Conservation (phyloP, 2,113 vertebrate species). For the Aix galericulata region DNA sequence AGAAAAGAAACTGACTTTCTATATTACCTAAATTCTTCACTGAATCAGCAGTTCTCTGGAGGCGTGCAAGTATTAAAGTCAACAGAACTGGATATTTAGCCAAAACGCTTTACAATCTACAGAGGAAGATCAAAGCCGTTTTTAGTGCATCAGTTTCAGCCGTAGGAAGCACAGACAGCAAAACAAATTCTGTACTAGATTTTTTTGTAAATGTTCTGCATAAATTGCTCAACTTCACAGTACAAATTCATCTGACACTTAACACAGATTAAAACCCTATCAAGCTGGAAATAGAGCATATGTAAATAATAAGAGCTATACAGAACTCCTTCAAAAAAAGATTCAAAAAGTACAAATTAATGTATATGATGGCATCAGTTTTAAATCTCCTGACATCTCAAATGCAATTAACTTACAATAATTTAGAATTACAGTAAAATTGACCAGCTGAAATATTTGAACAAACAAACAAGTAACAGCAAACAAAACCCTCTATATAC, state of each 20-base stretch:
- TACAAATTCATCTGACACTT: neutral
- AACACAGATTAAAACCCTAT: slow-evolving; percentile 22
- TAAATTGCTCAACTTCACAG: slow-evolving; percentile 1
- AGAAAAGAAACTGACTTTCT: neutral
- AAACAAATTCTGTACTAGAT: slow-evolving; percentile 7
- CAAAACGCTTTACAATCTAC: neutral
- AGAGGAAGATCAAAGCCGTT: slow-evolving; percentile 7
- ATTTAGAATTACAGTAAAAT: neutral
- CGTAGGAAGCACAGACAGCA: neutral
- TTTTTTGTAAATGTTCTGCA: neutral
- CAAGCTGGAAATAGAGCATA: neutral
- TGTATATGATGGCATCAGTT: neutral
- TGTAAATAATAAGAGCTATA: neutral
- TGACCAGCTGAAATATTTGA: neutral
- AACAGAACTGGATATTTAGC: neutral
- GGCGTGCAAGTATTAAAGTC: neutral
- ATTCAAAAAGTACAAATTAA: neutral
- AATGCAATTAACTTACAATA: neutral
- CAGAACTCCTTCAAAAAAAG: neutral
- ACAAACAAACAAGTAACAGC: neutral
- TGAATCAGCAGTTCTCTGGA: neutral
- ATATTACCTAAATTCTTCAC: neutral
- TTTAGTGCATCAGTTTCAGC: neutral
- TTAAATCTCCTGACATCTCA: neutral
- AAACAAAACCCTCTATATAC: neutral